Conservation (phyloP, 2,113 vertebrate genomes). For the Natator depressus region DNA sequence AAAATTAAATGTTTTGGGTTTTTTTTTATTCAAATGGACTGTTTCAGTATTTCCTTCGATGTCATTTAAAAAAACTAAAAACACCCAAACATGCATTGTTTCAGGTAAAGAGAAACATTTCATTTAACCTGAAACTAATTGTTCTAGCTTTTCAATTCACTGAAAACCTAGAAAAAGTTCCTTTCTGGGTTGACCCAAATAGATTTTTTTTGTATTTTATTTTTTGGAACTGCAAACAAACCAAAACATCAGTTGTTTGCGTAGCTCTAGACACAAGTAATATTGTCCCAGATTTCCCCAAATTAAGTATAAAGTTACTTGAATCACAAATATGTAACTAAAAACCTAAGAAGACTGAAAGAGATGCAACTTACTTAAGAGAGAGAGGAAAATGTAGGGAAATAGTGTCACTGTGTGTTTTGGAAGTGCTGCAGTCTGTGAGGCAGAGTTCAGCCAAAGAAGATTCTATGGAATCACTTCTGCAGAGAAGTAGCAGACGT, state of each 20-base stretch:
- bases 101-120: neutral
- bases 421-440: neutral
- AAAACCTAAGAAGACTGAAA: neutral
- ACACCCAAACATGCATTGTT: neutral
- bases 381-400: neutral
- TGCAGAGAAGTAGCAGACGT: constrained; percentile 17
- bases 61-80: neutral
- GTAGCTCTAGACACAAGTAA: neutral
- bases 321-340: neutral
- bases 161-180: neutral
- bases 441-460: neutral
- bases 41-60: neutral
- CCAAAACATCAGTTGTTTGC: neutral
- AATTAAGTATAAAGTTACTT: neutral
- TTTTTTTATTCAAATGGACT: neutral
- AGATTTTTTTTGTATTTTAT: neutral
- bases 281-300: neutral
- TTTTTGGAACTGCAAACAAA: neutral
- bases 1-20: neutral
- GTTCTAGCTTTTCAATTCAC: neutral
- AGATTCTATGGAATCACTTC: constrained; percentile 27
- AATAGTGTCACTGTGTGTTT: neutral
- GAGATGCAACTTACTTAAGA: neutral
- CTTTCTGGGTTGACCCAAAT: neutral
- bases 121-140: neutral